phyloP scores from a whole-genome alignment of 2,113 vertebrate genomes.

The Echinops telfairi region DNA sequence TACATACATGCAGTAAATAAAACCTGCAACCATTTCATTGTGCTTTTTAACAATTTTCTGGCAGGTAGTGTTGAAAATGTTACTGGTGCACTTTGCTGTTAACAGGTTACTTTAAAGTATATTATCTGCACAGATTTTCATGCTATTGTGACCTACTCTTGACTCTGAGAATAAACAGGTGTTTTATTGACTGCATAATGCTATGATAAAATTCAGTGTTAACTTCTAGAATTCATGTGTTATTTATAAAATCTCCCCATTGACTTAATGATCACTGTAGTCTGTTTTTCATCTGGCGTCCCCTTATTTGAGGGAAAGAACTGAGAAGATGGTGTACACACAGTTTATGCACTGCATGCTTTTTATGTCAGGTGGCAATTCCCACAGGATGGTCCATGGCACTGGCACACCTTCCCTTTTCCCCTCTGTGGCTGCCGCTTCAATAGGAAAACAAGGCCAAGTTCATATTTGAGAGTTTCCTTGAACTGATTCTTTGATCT shows the following conservation, averaged over 20 bases:
- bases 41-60: conserved; percentile 1
- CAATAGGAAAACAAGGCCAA: not conserved
- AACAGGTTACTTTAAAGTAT: conserved; percentile 41
- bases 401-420: not conserved
- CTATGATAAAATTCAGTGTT: not conserved
- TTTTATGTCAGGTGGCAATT: not conserved
- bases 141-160: not conserved
- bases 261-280: not conserved
- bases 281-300: not conserved
- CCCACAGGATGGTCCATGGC: not conserved
- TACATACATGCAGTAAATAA: not conserved
- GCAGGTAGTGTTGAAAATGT: not conserved
- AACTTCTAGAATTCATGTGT: not conserved
- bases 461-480: not conserved
- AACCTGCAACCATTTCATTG: not conserved
- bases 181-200: not conserved
- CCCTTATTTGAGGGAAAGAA: not conserved
- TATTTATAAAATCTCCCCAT: not conserved
- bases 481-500: not conserved
- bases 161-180: conserved; percentile 22
- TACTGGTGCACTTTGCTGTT: not conserved
- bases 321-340: not conserved
- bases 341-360: not conserved
- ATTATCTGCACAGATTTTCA: not conserved
- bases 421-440: not conserved